phyloP scores from a whole-genome alignment of 1,140 invertebrate species.

The Dolichoris vasculosae region DNA sequence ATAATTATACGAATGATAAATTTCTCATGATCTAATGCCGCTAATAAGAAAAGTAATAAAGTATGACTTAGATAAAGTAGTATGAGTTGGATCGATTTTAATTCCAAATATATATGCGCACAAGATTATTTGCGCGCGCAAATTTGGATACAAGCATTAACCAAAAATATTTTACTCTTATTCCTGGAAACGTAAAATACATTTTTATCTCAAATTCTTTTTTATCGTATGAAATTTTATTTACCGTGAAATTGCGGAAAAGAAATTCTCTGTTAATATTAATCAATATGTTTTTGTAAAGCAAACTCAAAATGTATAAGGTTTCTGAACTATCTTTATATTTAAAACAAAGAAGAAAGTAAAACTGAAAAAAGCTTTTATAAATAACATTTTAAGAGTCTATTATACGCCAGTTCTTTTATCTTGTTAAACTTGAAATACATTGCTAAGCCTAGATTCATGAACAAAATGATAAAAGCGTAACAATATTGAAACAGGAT shows the following conservation, averaged over 20 bases:
- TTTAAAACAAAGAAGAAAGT: background rate
- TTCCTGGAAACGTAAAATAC: background rate
- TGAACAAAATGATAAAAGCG: background rate
- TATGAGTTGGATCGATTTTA: too few species aligned
- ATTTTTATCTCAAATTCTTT: background rate
- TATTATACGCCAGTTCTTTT: background rate
- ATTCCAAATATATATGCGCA: too few species aligned
- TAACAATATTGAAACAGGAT: background rate
- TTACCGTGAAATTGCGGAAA: background rate
- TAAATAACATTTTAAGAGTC: background rate
- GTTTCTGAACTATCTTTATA: background rate
- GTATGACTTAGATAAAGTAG: too few species aligned
- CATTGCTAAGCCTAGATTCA: background rate
- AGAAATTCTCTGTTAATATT: background rate
- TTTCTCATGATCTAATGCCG: too few species aligned
- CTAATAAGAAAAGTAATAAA: too few species aligned
- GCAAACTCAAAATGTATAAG: background rate
- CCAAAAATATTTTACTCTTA: background rate
- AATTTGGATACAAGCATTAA: background rate
- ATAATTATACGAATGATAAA: too few species aligned
- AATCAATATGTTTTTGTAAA: background rate
- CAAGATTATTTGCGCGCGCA: background rate
- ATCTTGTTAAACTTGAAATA: background rate
- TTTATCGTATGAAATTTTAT: background rate
- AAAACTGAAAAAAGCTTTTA: background rate